Percentiles rank a stretch among this genome's conserved stretches.
These are phyloP conservation scores for Penaeus monodon DNA, from an alignment of 2,888 invertebrate species.

Conservation along the genomic window DNA sequence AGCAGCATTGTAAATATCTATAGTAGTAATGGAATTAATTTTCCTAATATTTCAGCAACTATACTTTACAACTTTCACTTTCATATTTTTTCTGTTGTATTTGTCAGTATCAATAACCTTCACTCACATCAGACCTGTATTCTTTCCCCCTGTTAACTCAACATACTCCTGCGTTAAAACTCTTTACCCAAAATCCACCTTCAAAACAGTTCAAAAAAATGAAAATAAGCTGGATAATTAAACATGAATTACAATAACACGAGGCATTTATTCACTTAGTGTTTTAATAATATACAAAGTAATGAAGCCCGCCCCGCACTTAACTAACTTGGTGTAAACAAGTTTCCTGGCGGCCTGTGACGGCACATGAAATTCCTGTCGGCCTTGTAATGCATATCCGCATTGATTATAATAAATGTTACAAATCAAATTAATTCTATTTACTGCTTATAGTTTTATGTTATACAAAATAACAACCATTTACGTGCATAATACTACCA, in stretches of 20 bases:
- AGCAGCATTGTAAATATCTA: too few species aligned
- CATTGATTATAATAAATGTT: slow-evolving; percentile 30
- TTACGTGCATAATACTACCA: slow-evolving; percentile 32
- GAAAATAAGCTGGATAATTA: not conserved
- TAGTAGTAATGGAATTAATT: too few species aligned
- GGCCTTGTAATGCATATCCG: slow-evolving; percentile 9
- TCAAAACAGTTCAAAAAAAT: too few species aligned
- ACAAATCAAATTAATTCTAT: slow-evolving; percentile 24
- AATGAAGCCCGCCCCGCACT: slow-evolving; percentile 58
- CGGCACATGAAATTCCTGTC: slow-evolving; percentile 34
- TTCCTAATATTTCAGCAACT: too few species aligned
- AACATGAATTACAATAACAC: slow-evolving; percentile 53
- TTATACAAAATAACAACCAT: slow-evolving; percentile 29
- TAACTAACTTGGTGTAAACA: slow-evolving; percentile 49
- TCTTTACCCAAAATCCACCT: too few species aligned
- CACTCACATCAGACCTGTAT: too few species aligned
- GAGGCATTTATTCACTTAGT: slow-evolving; percentile 61
- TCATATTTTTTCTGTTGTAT: too few species aligned
- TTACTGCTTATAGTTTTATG: slow-evolving; percentile 22
- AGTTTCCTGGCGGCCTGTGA: slow-evolving; percentile 28
- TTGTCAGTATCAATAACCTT: too few species aligned
- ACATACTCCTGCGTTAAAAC: too few species aligned
- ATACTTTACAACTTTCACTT: too few species aligned
- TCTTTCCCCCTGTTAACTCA: too few species aligned
- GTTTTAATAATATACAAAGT: slow-evolving; percentile 62